phyloP scores from a whole-genome alignment of 37 sponge, comb jelly and placozoan genomes.

The Beroe ovata region DNA sequence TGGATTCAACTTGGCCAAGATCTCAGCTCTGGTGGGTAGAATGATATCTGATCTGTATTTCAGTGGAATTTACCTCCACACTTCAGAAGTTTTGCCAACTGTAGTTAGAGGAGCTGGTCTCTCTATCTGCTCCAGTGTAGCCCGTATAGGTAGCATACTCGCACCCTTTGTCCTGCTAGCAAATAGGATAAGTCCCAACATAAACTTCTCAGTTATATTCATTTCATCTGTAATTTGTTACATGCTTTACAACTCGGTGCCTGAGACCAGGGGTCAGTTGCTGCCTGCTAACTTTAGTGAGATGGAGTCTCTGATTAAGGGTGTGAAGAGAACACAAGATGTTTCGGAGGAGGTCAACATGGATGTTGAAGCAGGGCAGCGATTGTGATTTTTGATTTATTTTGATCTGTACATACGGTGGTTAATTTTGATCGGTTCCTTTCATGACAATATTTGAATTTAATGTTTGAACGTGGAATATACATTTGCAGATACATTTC shows the following conservation, averaged over 20 bases:
- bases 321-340: neutral
- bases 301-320: constrained; percentile 8
- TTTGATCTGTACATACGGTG: too few relatives aligned
- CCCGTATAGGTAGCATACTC: constrained; percentile 30
- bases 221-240: constrained; percentile 15
- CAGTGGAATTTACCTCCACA: constrained; percentile 28
- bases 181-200: constrained; percentile 57
- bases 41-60: constrained; percentile 64
- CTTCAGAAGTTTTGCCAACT: constrained; percentile 44
- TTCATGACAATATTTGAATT: too few relatives aligned
- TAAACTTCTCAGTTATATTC: constrained; percentile 43
- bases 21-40: constrained; percentile 32
- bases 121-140: constrained; percentile 26
- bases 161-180: constrained; percentile 34
- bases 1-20: constrained; percentile 41
- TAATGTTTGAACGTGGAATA: too few relatives aligned
- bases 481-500: too few relatives aligned
- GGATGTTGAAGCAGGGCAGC: neutral
- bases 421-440: too few relatives aligned
- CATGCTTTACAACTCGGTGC: neutral
- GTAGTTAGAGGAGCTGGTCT: constrained; percentile 32
- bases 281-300: constrained; percentile 15
- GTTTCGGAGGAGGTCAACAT: neutral
- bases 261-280: constrained; percentile 18
- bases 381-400: too few relatives aligned